A percentile compares a stretch with the other conserved stretches of the same genome.
Evolutionary conservation across 2,888 invertebrate species (phyloP).

Genomic region (Seira ritae): DNA sequence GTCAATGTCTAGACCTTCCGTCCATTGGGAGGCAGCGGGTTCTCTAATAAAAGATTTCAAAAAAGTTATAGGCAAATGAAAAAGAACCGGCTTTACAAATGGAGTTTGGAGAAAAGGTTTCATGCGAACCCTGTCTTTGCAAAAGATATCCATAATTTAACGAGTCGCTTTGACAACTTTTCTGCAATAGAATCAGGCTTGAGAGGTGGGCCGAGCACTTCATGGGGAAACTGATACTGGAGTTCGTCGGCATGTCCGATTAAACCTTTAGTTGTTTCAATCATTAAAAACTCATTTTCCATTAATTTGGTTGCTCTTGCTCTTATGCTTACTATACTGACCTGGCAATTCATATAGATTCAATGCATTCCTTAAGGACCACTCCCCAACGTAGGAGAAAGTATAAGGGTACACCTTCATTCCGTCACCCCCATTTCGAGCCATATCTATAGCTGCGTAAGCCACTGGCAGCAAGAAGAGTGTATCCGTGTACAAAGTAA

Average conservation of each 20-base stretch:
- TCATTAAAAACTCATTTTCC: too few relatives aligned
- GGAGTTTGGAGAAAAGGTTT: slow-evolving; percentile 14
- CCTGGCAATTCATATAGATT: not conserved
- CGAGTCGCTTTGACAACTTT: slow-evolving; percentile 34
- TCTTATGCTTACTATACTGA: too few relatives aligned
- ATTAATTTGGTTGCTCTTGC: too few relatives aligned
- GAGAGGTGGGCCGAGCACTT: slow-evolving; percentile 10
- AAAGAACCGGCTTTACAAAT: too few relatives aligned
- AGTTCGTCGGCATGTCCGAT: slow-evolving; percentile 40
- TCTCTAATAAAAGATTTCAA: too few relatives aligned
- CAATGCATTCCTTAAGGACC: slow-evolving; percentile 16
- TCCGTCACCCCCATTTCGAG: slow-evolving; percentile 15
- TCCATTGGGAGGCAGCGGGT: too few relatives aligned
- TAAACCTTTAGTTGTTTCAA: not conserved
- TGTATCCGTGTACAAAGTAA: slow-evolving; percentile 19
- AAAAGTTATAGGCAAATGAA: too few relatives aligned
- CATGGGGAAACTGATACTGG: slow-evolving; percentile 44
- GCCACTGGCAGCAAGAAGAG: slow-evolving; percentile 31
- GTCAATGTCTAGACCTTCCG: too few relatives aligned
- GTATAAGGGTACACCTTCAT: slow-evolving; percentile 35
- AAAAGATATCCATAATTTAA: slow-evolving; percentile 38
- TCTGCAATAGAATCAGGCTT: slow-evolving; percentile 25
- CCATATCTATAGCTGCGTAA: slow-evolving; percentile 30
- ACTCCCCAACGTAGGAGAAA: slow-evolving; percentile 4
- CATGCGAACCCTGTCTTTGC: slow-evolving; percentile 37